Evolutionary conservation across 2,888 invertebrate species (phyloP), one percentile per base, ranked within the genome.

Genomic region (Harpalus rubripes): DNA sequence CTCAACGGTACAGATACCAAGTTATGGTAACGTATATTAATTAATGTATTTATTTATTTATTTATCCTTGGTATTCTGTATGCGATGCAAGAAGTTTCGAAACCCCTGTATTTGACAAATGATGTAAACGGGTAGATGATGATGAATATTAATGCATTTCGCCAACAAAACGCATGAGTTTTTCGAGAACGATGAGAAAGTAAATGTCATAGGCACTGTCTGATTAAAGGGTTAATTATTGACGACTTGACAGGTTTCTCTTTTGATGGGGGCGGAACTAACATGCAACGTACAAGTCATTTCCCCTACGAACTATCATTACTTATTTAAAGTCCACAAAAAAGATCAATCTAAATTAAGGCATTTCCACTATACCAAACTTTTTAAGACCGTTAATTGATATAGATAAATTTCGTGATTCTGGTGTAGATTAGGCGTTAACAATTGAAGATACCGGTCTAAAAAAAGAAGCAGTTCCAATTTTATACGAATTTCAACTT

Each of bases 151-250:
- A 68, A 68, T 39, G 68, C 1, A 7, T 18, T 26, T 15, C n/a
- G 68, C 15, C 0, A 5, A 12, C 18, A 22, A 12, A 26, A 26
- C 63, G 63, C 22, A 26, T 2, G 7, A 15, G 15, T 68, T 68
- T 39, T 68, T 68, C 68, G 39, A n/a, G 7, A 68, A 15, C 26
- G 68, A 39, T 68, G 39, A 39, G 32, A 68, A 68, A 68, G 12
- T 68, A 39, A 68, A 68, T 68, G 68, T 68, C 68, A 68, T 63
- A 68, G 68, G 39, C 26, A 39, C n/a, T 32, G 39, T 68, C 32
- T 68, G 15, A 68, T 68, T 68, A 68, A 68, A 68, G 39, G 39
- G 32, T 68, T 68, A 68, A 68, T 68, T 68, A 68, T 68, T 68
- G 39, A 68, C 39, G n/a, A 68, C 10, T 39, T 68, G n/a, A 39